phyloP scores from a whole-genome alignment of 2,888 invertebrate genomes.

The Trichogramma evanescens region DNA sequence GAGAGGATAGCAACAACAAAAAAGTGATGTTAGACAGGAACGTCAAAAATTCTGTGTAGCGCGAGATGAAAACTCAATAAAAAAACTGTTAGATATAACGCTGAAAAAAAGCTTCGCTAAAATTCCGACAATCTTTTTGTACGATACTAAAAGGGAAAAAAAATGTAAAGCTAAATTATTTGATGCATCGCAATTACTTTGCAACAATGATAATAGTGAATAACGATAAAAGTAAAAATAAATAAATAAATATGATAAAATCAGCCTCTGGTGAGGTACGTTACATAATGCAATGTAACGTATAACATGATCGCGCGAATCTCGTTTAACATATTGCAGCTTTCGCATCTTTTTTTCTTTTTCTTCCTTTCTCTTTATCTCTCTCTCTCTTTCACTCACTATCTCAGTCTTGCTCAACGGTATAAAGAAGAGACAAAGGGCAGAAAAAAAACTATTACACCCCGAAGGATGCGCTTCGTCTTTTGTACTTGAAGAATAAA shows the following conservation, averaged over 20 bases:
- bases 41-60: conserved; percentile 10
- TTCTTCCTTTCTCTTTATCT: too few relatives aligned
- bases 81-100: not conserved
- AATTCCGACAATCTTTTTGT: conserved; percentile 42
- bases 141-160: conserved; percentile 26
- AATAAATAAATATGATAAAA: conserved; percentile 9
- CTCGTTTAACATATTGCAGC: not conserved
- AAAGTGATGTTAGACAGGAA: conserved; percentile 1
- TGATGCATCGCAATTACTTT: too few relatives aligned
- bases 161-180: too few relatives aligned
- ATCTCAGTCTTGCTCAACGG: too few relatives aligned
- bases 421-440: not conserved
- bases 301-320: not conserved
- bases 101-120: conserved; percentile 21
- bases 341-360: too few relatives aligned
- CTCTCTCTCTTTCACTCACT: too few relatives aligned
- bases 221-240: not conserved
- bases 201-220: too few relatives aligned
- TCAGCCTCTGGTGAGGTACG: not conserved
- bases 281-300: not conserved
- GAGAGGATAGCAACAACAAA: not conserved
- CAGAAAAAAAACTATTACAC: not conserved
- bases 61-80: not conserved
- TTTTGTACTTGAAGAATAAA: not conserved
- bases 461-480: not conserved